phyloP scores from a whole-genome alignment of 2,888 invertebrate genomes.

The Merodon equestris region DNA sequence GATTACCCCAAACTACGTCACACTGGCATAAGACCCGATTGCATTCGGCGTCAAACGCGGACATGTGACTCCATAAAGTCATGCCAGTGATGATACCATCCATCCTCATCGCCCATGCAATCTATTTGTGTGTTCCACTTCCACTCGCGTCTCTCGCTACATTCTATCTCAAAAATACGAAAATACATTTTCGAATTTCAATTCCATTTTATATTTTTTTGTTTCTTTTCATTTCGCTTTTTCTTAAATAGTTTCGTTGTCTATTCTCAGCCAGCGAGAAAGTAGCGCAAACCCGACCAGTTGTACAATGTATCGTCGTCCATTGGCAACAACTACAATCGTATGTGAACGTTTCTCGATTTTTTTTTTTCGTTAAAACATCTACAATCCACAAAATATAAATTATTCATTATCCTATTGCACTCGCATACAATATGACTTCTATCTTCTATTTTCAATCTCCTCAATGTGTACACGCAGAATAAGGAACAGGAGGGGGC shows the following conservation, averaged over 20 bases:
- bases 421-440: neutral
- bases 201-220: neutral
- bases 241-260: slow-evolving; percentile 27
- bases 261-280: slow-evolving; percentile 6
- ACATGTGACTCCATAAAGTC: slow-evolving; percentile 43
- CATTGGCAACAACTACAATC: too few species aligned
- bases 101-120: slow-evolving; percentile 34
- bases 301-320: too few species aligned
- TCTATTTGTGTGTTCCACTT: slow-evolving; percentile 36
- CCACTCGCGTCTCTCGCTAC: too few species aligned
- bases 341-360: neutral
- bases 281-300: slow-evolving; percentile 7
- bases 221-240: too few species aligned
- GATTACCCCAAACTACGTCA: too few species aligned
- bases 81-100: slow-evolving; percentile 27
- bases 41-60: slow-evolving; percentile 11
- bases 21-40: too few species aligned
- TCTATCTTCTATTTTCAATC: too few species aligned
- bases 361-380: neutral
- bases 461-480: too few species aligned
- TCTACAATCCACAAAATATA: slow-evolving; percentile 20
- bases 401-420: slow-evolving; percentile 38
- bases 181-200: slow-evolving; percentile 26
- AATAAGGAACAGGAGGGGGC: too few species aligned
- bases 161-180: slow-evolving; percentile 14